These are phyloP conservation scores for Zosterops borbonicus DNA, from an alignment of 2,113 vertebrate genomes.

Conservation along the genomic window DNA sequence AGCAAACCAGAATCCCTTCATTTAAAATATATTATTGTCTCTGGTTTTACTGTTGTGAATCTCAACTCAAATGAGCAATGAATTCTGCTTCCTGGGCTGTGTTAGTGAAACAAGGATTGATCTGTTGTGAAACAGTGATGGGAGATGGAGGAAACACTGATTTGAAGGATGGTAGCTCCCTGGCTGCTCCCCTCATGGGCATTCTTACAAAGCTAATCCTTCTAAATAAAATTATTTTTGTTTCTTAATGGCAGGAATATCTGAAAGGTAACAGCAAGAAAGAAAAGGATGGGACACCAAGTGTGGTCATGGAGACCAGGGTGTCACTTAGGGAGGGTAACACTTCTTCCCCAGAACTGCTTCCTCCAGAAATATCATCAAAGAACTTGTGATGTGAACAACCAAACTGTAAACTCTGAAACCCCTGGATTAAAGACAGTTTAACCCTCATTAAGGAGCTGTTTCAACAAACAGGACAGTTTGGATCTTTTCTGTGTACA, in stretches of 20 bases:
- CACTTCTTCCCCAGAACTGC: neutral
- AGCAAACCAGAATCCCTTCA: neutral
- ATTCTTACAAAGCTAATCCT: neutral
- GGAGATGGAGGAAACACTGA: neutral
- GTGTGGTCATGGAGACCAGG: neutral
- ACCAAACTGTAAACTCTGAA: neutral
- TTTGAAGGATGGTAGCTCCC: neutral
- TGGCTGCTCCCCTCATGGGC: neutral
- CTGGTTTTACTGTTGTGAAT: neutral
- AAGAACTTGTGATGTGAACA: neutral
- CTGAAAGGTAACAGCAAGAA: neutral
- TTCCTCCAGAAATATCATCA: neutral
- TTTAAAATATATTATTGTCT: neutral
- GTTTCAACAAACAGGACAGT: neutral
- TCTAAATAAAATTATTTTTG: neutral
- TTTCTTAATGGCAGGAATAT: neutral
- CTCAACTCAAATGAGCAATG: neutral
- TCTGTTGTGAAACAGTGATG: neutral
- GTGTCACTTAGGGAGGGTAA: neutral
- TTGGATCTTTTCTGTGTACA: neutral
- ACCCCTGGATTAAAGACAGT: neutral
- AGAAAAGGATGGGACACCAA: accelerated
- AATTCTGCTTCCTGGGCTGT: neutral
- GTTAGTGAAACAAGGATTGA: neutral
- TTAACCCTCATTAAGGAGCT: neutral